Base-by-base conservation (phyloP, 64 coral and sea anemone genomes). In the Actinia tenebrosa region DNA sequence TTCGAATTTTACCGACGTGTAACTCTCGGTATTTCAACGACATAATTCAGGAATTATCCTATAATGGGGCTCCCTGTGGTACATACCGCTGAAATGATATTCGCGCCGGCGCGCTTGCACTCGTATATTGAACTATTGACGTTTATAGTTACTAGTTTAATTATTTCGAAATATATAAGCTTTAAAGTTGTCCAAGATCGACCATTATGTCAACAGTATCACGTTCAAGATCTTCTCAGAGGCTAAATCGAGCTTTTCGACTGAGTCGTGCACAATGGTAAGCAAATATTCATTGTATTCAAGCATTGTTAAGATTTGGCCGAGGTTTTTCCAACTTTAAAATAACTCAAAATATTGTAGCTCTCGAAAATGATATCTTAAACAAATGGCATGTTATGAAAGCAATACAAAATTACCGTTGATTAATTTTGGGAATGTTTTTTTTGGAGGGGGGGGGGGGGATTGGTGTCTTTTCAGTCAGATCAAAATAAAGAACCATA, bases 251-350 rank as follows among this genome's bases (percentile, higher is more conserved):
- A 22, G 72, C 69, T 14, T 78, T 78, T 44, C 46, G 86, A 64
- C 19, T 15, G 45, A 87, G 44, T 77, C 86, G 86, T 78, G 56
- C 86, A 77, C 64, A 87, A 87, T 87, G 52, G 86, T 87, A 87
- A 52, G 86, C 78, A 78, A 53, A 77, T 18, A 72, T 45, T 78
- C 69, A 42, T 86, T 10, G 11, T 61, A 37, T 37, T 37, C 1
- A 37, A 37, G 30, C 30, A 37, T 37, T 0, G 30, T 37, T 37
- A 37, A 27, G 83, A 63, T 58, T 59, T 4, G 13, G 10, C 19
- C 25, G 52, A 85, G 53, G 7, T 56, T 56, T 15, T 61, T 85
- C 27, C 53, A 42, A 85, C 56, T 85, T 85, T 85, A 37, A 37
- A 37, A 37, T 37, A 37, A 37, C 30, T 58, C 43, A 58, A 19